Conservation (phyloP, 2,113 vertebrate species). For the Onychostoma macrolepis region DNA sequence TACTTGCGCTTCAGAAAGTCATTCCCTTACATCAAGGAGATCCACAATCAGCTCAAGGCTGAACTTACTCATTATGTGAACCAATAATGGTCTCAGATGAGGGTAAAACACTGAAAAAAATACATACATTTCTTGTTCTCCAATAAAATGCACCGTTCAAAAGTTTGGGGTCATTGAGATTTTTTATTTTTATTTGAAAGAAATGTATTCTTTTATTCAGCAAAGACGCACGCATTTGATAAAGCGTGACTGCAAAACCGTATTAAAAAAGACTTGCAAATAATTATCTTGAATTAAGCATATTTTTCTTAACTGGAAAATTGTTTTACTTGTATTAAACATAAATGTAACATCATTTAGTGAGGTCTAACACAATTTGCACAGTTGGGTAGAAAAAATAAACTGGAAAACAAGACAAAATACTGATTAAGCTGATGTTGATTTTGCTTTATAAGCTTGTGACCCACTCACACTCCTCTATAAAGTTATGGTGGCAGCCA, state of each 20-base stretch:
- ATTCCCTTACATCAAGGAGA: background rate
- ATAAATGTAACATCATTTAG: background rate
- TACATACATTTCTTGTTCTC: background rate
- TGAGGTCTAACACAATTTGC: background rate
- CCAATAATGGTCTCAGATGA: background rate
- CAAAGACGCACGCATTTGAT: background rate
- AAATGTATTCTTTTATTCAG: background rate
- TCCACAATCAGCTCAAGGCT: background rate
- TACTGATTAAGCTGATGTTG: background rate
- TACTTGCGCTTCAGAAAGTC: background rate
- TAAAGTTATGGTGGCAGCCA: conserved; percentile 1
- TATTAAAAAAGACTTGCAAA: too few relatives aligned
- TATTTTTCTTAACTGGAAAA: background rate
- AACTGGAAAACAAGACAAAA: background rate
- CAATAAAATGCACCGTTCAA: background rate
- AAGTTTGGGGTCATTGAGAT: background rate
- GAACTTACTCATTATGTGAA: background rate
- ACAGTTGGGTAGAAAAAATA: background rate
- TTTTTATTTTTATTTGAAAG: background rate
- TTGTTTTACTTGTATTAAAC: background rate
- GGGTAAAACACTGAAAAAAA: background rate
- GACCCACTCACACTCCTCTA: background rate
- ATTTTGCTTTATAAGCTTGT: background rate
- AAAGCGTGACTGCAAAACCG: background rate
- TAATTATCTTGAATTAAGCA: background rate